Base-by-base conservation (phyloP, 2,797 vertebrate genomes). In the Sciurus carolinensis region DNA sequence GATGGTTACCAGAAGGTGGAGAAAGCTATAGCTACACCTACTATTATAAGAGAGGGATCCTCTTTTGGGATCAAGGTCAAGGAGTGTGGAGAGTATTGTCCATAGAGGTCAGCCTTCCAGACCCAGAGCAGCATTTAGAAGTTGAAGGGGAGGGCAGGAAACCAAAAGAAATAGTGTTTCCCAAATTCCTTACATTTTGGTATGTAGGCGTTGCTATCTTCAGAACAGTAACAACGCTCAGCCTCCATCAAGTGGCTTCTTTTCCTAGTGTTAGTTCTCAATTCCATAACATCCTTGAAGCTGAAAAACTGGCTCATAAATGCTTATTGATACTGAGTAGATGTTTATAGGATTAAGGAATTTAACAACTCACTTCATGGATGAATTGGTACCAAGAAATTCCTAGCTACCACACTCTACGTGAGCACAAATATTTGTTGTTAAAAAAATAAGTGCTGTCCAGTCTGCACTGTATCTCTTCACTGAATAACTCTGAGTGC, bases 381-480 rank as follows among this genome's bases (percentile, higher is more conserved):
- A 72, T 82, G 59, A 33, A 15, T 91, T 93, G 73, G 5, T 57
- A 50, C 81, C 17, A 86, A 81, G 64, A 96, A 93, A 81, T 33
- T 20, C 2, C 15, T 87, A 94, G 1, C 42, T 91, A 12, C 42
- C 44, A 7, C 44, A 44, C 5, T 80, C 24, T 50, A 47, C 20
- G 24, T n/a, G 15, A 88, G 10, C 7, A 80, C 42, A 86, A 62
- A 44, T 73, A 30, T 77, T 96, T 94, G 7, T 57, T 57, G 15
- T 15, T 15, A 17, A 88, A 75, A 83, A 72, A 71, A 47, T 57
- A 47, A 57, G 62, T 66, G 2, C 30, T 42, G 3, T 57, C 39
- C 76, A 52, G 10, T n/a, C 33, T 73, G 4, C 85, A 5, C 36
- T 89, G 0, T 84, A 59, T 28, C 50, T 96, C 30, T 39, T 77